phyloP scores from a whole-genome alignment of 2,797 vertebrate species.

The Psittacula echo region DNA sequence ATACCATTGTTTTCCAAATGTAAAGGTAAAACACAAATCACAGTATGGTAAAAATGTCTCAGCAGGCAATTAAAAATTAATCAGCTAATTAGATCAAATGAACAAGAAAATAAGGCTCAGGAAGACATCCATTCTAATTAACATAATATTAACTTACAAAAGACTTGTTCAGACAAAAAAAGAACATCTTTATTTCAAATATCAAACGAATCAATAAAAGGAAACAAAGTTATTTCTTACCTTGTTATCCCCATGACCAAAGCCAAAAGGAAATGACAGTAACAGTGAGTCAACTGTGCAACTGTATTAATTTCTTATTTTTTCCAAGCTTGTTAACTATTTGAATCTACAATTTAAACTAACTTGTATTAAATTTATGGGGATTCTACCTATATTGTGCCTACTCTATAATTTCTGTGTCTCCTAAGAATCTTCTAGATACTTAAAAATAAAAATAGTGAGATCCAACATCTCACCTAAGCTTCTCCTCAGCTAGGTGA shows the following conservation, averaged over 20 bases:
- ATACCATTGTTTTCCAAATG: slow-evolving; percentile 29
- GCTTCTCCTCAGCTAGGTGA: neutral
- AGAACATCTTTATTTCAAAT: slow-evolving; percentile 19
- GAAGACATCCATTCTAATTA: slow-evolving; percentile 59
- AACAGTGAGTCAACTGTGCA: slow-evolving; percentile 14
- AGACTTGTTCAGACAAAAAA: slow-evolving; percentile 28
- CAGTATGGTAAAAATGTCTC: slow-evolving; percentile 46
- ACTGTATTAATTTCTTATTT: slow-evolving; percentile 45
- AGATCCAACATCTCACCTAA: neutral
- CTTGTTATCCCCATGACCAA: slow-evolving; percentile 57
- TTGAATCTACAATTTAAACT: slow-evolving; percentile 9
- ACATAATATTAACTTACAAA: slow-evolving; percentile 56
- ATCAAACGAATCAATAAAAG: slow-evolving; percentile 53
- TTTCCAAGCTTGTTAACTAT: slow-evolving; percentile 49
- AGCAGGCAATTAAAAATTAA: slow-evolving; percentile 66
- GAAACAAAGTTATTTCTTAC: slow-evolving; percentile 61
- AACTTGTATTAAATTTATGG: neutral
- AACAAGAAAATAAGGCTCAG: slow-evolving; percentile 62
- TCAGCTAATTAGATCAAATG: slow-evolving; percentile 59
- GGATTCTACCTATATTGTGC: neutral
- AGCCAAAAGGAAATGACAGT: slow-evolving; percentile 60
- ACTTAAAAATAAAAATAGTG: neutral
- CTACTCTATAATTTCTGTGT: neutral
- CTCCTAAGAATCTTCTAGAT: neutral
- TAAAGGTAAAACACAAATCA: slow-evolving; percentile 57